Base-by-base conservation (phyloP, 2,888 invertebrate genomes). In the Salpingus planirostris region DNA sequence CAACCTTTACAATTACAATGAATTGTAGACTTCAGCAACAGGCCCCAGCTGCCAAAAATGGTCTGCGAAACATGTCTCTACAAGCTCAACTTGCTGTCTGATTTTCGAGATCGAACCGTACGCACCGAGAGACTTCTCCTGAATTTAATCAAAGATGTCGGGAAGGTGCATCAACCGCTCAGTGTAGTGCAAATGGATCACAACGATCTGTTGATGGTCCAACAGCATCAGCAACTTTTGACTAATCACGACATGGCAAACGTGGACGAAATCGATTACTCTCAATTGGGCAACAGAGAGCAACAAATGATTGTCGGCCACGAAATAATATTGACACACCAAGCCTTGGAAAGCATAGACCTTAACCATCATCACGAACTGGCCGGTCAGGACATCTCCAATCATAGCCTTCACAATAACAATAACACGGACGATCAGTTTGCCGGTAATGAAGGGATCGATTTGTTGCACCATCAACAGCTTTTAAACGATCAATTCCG, bases 31-130 rank as follows among this genome's bases (percentile, higher is more conserved):
- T n/a, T n/a, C n/a, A n/a, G n/a, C n/a, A n/a, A n/a, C n/a, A n/a
- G n/a, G n/a, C n/a, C n/a, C n/a, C 68, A 69, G 42, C 57, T 74
- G 25, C 74, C 74, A 11, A 75, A 75, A 62, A 68, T 72, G 52
- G 66, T 75, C 2, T 75, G 74, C 44, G 68, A 69, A 40, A 66
- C 68, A 26, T 74, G 74, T 46, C 60, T 71, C 7, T 73, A 66
- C 40, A 74, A 74, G 49, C 48, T 75, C 30, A 73, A 75, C 42
- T 57, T 70, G 28, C 57, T 74, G 31, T 70, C 65, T 46, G 71
- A 73, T 30, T 74, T 75, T 51, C 65, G 71, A 32, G 70, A 73
- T 43, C 67, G 70, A 44, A 67, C 70, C 42, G 46, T 71, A 13
- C 65, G 68, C 34, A 73, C 74, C 0, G 73, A 74, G 52, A 62